These are phyloP conservation scores for Perca flavescens DNA, from an alignment of 2,113 vertebrate genomes.

Conservation along the genomic window DNA sequence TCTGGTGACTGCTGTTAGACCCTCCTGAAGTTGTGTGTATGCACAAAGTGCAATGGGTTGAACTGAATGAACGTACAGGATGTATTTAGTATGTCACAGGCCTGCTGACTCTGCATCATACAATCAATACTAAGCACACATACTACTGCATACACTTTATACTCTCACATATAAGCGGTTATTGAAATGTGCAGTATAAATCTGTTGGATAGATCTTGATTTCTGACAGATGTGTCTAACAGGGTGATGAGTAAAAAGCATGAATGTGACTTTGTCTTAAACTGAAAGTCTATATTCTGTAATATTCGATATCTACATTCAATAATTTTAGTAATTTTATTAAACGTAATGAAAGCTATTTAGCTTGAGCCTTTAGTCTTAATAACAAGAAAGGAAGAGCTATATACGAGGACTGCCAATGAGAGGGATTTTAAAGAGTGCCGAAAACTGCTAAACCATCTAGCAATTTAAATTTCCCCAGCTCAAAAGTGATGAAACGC, in stretches of 20 bases:
- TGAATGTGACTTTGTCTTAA: constrained; percentile 51
- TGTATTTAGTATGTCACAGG: constrained; percentile 58
- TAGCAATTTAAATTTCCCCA: constrained; percentile 7
- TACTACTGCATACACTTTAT: constrained; percentile 57
- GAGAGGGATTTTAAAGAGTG: not conserved
- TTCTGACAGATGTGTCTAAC: constrained; percentile 25
- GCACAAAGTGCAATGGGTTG: constrained; percentile 65
- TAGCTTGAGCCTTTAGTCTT: constrained; percentile 25
- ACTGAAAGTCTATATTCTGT: constrained; percentile 46
- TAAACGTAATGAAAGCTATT: constrained; percentile 25
- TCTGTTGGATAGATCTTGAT: constrained; percentile 7
- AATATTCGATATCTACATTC: constrained; percentile 31
- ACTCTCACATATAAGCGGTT: constrained; percentile 41
- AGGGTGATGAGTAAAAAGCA: constrained; percentile 50
- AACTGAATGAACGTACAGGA: constrained; percentile 58
- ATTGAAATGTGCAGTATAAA: constrained; percentile 38
- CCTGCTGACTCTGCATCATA: constrained; percentile 64
- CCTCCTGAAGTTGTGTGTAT: constrained; percentile 59
- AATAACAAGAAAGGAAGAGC: constrained; percentile 4
- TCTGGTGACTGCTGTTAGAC: constrained; percentile 45
- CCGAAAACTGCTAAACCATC: constrained; percentile 22
- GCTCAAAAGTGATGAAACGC: constrained; percentile 39
- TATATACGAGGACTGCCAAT: not conserved
- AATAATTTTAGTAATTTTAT: constrained; percentile 10
- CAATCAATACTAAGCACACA: constrained; percentile 64